Evolutionary conservation across 2,113 vertebrate genomes (phyloP).

Genomic region (Nettapus auritus): DNA sequence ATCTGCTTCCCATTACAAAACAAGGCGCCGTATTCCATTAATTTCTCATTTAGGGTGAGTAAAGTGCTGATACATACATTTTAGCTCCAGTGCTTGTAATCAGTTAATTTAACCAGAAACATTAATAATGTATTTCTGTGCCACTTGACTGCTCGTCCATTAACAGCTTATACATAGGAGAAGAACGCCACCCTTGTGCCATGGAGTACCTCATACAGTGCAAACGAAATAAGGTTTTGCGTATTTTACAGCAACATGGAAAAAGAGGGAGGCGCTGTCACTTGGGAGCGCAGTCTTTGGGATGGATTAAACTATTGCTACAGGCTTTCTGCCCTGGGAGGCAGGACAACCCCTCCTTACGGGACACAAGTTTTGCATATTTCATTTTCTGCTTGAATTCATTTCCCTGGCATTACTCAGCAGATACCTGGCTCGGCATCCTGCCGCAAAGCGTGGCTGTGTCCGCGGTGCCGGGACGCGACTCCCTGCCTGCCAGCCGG

Average conservation of each 20-base stretch:
- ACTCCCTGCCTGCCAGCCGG: rapidly evolving
- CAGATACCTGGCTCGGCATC: neutral
- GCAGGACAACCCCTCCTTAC: neutral
- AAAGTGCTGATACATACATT: conserved; percentile 76
- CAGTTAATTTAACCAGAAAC: conserved; percentile 83
- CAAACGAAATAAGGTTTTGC: conserved; percentile 69
- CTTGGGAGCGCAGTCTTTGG: neutral
- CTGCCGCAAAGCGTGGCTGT: neutral
- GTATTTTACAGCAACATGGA: conserved; percentile 41
- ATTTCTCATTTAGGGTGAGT: conserved; percentile 70
- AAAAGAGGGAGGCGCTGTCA: neutral
- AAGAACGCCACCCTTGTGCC: conserved; percentile 74
- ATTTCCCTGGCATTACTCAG: neutral
- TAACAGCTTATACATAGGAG: conserved; percentile 73
- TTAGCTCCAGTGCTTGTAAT: conserved; percentile 79
- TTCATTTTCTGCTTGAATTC: conserved; percentile 16
- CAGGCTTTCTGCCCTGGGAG: neutral
- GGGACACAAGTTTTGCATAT: rapidly evolving
- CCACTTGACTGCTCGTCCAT: conserved; percentile 82
- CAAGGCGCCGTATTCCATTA: conserved; percentile 72
- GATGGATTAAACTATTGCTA: neutral
- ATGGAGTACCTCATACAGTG: conserved; percentile 60
- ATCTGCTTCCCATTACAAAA: conserved; percentile 42
- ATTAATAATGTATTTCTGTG: conserved; percentile 83
- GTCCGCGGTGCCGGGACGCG: neutral